These are phyloP conservation scores for Blomia tropicalis DNA, from an alignment of 2,888 invertebrate species.

Conservation along the genomic window DNA sequence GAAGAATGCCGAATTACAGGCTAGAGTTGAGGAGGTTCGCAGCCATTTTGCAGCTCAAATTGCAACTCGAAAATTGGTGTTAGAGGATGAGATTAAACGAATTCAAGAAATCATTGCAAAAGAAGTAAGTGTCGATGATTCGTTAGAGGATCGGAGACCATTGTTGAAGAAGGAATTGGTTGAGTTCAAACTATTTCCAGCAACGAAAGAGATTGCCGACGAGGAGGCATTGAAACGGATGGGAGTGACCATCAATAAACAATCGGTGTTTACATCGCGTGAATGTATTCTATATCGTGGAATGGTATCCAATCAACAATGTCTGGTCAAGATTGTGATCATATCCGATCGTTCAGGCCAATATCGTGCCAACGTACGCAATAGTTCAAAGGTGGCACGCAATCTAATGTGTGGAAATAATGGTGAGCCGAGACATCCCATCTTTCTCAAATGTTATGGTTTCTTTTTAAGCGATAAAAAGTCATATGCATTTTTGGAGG, in stretches of 20 bases:
- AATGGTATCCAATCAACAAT: neutral
- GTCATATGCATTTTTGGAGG: neutral
- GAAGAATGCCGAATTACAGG: neutral
- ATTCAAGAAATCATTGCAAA: neutral
- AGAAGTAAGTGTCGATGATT: neutral
- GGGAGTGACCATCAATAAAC: neutral
- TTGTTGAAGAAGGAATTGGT: neutral
- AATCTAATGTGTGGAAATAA: neutral
- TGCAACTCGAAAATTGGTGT: too few relatives aligned
- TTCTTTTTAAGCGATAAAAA: neutral
- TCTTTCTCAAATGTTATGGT: neutral
- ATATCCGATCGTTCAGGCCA: neutral
- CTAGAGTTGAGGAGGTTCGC: neutral
- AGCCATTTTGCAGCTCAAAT: neutral
- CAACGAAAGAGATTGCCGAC: neutral
- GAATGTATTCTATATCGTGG: neutral
- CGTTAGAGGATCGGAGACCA: neutral
- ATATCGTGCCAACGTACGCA: neutral
- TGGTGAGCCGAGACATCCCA: neutral
- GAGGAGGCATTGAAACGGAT: neutral
- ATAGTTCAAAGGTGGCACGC: neutral
- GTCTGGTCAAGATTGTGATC: constrained; percentile 6
- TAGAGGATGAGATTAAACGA: neutral
- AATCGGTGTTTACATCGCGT: neutral
- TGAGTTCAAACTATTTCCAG: neutral